phyloP scores from a whole-genome alignment of 1,140 invertebrate species.

The Nephila pilipes region DNA sequence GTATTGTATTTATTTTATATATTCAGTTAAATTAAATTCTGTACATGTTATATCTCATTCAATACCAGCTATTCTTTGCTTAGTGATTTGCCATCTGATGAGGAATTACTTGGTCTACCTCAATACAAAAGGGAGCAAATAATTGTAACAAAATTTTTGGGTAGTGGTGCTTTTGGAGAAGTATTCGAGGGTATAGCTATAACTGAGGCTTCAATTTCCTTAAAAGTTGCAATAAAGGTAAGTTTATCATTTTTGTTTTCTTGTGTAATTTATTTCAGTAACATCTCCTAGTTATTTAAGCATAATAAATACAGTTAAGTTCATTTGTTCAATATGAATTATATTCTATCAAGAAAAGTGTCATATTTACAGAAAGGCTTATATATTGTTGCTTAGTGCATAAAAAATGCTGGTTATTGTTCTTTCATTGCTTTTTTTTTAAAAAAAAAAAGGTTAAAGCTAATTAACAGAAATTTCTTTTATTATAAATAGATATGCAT shows the following conservation, averaged over 20 bases:
- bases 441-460: no score
- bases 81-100: slow-evolving; percentile 83
- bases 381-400: no score
- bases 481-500: no score
- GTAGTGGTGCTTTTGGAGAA: slow-evolving; percentile 98
- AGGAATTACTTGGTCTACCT: slow-evolving; percentile 88
- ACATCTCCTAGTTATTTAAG: slow-evolving; percentile 43
- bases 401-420: no score
- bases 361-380: no score
- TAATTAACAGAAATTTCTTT: no score
- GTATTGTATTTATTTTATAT: neutral
- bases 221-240: slow-evolving; percentile 92
- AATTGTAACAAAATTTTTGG: slow-evolving; percentile 92
- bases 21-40: neutral
- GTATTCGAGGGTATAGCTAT: slow-evolving; percentile 91
- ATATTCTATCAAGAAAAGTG: no score
- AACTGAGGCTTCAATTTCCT: slow-evolving; percentile 79
- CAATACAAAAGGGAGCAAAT: slow-evolving; percentile 91
- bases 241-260: no score
- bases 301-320: no score
- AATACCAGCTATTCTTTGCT: neutral
- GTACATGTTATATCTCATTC: neutral
- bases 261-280: neutral
- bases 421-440: no score
- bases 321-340: no score